Base-by-base conservation (phyloP, 2,888 invertebrate species). In the Tenthredo amoena region DNA sequence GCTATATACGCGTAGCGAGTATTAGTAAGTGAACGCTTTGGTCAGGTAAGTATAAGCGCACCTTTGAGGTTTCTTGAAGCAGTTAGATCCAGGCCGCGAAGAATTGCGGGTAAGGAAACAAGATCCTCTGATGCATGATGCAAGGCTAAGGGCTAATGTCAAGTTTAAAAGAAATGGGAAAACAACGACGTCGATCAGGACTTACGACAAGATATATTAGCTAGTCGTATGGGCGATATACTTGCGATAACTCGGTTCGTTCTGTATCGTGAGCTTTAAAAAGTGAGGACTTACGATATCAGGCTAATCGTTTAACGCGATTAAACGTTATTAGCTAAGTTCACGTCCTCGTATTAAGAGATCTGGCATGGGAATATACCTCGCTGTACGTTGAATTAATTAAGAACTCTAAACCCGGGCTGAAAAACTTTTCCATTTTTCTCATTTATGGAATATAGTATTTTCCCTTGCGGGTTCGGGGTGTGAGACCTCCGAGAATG, bases 261-360 rank as follows among this genome's bases (percentile, higher is more conserved):
- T 37, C n/a, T n/a, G 40, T 40, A 72, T n/a, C 37, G 43, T 21
- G 74, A 2, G 40, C 43, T 72, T 34, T 40, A 68, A 34, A 34
- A 21, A 43, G 21, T 21, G 40, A 21, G 72, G 72, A 77, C 50
- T 55, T 47, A 40, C 77, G 81, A 81, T 81, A 50, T 81, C 34
- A 58, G 50, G 62, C 37, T 62, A 81, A 81, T 81, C 81, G 58
- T 40, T 81, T 81, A 62, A 62, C 40, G 40, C 37, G 81, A 81
- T 77, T 31, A 55, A 18, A 77, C 47, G 6, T 55, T 81, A 40
- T 62, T 62, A 62, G 62, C 62, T 50, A 50, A 47, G 77, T 50
- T 50, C 21, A 31, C 21, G 50, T 26, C 55, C 18, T 10, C 77
- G 77, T 55, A 50, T 77, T 55, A 55, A 55, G 50, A 55, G 55